These are phyloP conservation scores for Nomada ferruginata DNA, from an alignment of 2,888 invertebrate species.

Conservation along the genomic window DNA sequence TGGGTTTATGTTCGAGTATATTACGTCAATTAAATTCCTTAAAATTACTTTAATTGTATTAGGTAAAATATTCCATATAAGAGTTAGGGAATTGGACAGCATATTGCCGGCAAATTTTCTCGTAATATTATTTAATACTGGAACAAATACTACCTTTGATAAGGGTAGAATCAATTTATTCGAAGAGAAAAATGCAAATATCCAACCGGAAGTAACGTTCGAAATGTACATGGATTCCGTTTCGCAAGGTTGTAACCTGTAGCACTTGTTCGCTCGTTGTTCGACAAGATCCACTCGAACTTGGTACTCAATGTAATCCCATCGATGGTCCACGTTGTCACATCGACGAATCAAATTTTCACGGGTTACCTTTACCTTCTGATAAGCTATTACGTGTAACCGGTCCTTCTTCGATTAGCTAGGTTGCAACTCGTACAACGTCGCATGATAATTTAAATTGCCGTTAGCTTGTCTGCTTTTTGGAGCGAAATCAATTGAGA, in stretches of 20 bases:
- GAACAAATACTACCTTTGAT: no score
- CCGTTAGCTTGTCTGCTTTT: neutral
- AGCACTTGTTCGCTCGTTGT: constrained; percentile 14
- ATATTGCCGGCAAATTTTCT: no score
- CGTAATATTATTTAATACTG: no score
- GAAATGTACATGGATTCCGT: constrained; percentile 5
- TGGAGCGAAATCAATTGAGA: no score
- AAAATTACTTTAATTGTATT: no score
- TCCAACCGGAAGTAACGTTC: constrained; percentile 8
- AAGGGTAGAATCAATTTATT: neutral
- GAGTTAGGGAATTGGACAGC: no score
- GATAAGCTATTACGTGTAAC: neutral
- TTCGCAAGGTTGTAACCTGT: constrained; percentile 32
- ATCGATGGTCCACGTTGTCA: constrained; percentile 1
- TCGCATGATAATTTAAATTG: neutral
- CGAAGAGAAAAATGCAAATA: neutral
- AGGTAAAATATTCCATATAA: no score
- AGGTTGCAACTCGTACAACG: neutral
- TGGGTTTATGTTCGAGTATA: no score
- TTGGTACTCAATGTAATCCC: constrained; percentile 21
- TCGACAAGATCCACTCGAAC: constrained; percentile 34
- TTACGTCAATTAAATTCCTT: no score
- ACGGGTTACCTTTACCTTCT: constrained; percentile 7
- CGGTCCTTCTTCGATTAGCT: neutral
- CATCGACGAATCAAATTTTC: constrained; percentile 25